Evolutionary conservation across 2,888 invertebrate genomes (phyloP).

Genomic region (Gisinianus flammeolus): DNA sequence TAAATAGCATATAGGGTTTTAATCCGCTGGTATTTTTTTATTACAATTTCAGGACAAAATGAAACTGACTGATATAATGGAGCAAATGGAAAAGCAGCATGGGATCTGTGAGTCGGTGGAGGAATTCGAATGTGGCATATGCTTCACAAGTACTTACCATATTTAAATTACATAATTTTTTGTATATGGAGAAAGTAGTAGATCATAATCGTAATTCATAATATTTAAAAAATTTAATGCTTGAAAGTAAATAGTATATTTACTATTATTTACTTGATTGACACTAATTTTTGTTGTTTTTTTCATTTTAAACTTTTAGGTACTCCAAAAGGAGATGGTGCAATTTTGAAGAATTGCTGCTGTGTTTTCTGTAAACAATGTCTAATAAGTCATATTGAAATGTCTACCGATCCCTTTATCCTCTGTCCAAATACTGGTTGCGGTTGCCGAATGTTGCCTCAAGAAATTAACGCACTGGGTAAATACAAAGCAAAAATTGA

Average conservation of each 20-base stretch:
- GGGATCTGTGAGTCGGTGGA: too few species aligned
- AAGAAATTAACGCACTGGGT: conserved; percentile 78
- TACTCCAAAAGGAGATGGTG: conserved; percentile 71
- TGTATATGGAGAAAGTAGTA: too few species aligned
- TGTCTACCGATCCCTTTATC: conserved; percentile 77
- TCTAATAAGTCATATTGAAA: conserved; percentile 73
- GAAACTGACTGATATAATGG: not conserved
- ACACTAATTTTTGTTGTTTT: too few species aligned
- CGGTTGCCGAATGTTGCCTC: conserved; percentile 72
- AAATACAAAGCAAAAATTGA: too few species aligned
- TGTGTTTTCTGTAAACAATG: conserved; percentile 83
- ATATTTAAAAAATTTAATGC: too few species aligned
- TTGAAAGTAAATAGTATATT: too few species aligned
- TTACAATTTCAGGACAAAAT: not conserved
- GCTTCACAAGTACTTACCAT: conserved; percentile 66
- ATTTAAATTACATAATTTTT: too few species aligned
- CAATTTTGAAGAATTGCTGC: conserved; percentile 81
- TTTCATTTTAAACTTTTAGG: conserved; percentile 55
- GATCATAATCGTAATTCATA: too few species aligned
- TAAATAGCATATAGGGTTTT: too few species aligned
- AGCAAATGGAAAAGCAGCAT: not conserved
- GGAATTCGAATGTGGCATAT: conserved; percentile 82
- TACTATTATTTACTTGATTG: too few species aligned
- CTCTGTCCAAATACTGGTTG: conserved; percentile 81
- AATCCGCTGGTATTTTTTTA: too few species aligned